A percentile compares a stretch with the other conserved stretches of the same genome.
Evolutionary conservation across 2,113 vertebrate genomes (phyloP).

Genomic region (Eira barbara): DNA sequence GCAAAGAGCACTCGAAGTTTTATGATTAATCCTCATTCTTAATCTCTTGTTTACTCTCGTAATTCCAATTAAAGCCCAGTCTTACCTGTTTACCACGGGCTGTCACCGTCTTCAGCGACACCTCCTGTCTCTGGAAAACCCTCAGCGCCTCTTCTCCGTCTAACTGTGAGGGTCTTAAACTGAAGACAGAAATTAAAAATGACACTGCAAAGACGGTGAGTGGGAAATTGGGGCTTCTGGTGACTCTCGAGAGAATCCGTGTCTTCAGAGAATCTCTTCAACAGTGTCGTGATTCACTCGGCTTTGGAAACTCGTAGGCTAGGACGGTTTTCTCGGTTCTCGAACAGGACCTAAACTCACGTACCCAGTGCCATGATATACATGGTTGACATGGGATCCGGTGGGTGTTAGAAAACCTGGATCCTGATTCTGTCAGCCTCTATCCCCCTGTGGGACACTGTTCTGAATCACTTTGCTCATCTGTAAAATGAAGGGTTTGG

Average conservation of each 20-base stretch:
- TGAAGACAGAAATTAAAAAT: background rate
- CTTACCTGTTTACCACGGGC: background rate
- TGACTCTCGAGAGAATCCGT: background rate
- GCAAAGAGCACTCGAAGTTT: background rate
- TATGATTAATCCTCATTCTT: background rate
- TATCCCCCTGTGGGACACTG: background rate
- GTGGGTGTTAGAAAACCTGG: background rate
- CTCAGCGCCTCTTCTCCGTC: background rate
- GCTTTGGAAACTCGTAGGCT: background rate
- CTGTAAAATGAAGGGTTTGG: background rate
- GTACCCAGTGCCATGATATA: rapidly evolving
- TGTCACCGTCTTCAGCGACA: background rate
- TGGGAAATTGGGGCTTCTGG: background rate
- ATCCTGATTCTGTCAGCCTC: background rate
- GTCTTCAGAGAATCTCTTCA: background rate
- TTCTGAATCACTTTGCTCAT: background rate
- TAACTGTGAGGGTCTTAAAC: background rate
- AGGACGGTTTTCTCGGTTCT: background rate
- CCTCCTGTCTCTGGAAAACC: background rate
- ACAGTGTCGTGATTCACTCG: background rate
- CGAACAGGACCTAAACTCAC: background rate
- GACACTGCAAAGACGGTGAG: background rate
- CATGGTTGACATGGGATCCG: background rate
- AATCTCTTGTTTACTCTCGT: background rate
- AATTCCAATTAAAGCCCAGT: background rate